Base-by-base conservation (phyloP, 1,140 invertebrate genomes). In the Planococcus citri region DNA sequence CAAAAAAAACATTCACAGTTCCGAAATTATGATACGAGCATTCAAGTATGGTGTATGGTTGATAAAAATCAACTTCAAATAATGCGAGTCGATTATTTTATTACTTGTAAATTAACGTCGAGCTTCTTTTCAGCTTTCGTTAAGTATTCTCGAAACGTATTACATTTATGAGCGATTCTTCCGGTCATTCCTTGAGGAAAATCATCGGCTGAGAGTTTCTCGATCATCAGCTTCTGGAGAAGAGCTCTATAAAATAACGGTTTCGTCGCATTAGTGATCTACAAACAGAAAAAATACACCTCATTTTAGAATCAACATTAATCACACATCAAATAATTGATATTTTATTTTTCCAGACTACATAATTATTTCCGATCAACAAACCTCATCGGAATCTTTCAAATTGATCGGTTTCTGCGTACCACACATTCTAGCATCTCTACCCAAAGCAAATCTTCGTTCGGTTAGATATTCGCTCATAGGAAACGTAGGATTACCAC, bases 381-480 rank as follows among this genome's bases (percentile, higher is more conserved):
- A 14, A 12, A 85, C 76, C 73, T 86, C 79, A 71, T n/a, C n/a
- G n/a, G 80, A 80, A 57, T 80, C 77, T 51, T 78, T 72, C 22
- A 86, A 83, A 72, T 90, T 80, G 68, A 88, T 84, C 4, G 88
- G 76, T 0, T 88, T 86, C 75, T 94, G 90, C 9, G 89, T 85
- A 6, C 90, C 88, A 41, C 94, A 77, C 89, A 92, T 94, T 72
- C 90, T 82, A 4, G 88, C 87, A 77, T 90, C 91, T 71, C 88
- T 83, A 0, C 89, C 87, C n/a, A 92, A 78, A 14, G 74, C 74
- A 73, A 83, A 83, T 61, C 76, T 70, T 72, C 78, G 76, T 71
- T 83, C 74, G 75, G 75, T 82, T 25, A 91, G 78, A 78, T 82
- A 83, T 9, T 79, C 69, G 72, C 88, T 88, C 77, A 91, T 78